Conservation (phyloP, 2,888 invertebrate genomes). For the Seira ritae region DNA sequence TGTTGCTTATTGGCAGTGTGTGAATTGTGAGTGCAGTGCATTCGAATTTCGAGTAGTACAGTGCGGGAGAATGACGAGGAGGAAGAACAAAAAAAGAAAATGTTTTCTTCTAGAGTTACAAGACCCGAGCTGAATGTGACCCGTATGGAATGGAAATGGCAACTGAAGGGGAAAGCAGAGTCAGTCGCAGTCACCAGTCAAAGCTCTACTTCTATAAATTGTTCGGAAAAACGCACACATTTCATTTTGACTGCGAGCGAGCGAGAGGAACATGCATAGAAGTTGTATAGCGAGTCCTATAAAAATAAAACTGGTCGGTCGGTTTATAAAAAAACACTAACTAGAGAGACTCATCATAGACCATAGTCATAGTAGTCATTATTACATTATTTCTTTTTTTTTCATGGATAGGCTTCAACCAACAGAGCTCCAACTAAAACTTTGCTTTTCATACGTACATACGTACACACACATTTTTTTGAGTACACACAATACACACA, state of each 20-base stretch:
- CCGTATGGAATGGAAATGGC: conserved; percentile 65
- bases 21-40: no score
- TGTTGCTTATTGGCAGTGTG: no score
- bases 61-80: background rate
- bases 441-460: conserved; percentile 9
- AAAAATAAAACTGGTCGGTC: conserved; percentile 4
- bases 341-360: conserved; percentile 1
- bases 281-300: conserved; percentile 13
- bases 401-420: background rate
- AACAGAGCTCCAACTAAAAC: background rate
- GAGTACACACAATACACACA: conserved; percentile 26
- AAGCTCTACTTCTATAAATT: conserved; percentile 36
- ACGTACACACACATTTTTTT: conserved; percentile 22
- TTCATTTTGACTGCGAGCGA: no score
- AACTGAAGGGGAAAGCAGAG: conserved; percentile 53
- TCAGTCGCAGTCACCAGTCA: conserved; percentile 30
- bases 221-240: conserved; percentile 46
- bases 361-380: conserved; percentile 5
- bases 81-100: background rate
- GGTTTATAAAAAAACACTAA: conserved; percentile 1
- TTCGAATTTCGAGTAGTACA: no score
- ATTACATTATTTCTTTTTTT: no score
- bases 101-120: background rate
- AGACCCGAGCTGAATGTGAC: conserved; percentile 38
- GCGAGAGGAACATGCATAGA: conserved; percentile 27